Percentiles rank a stretch among this genome's conserved stretches.
These are phyloP conservation scores for Philaenus spumarius DNA, from an alignment of 1,140 invertebrate genomes.

Conservation along the genomic window DNA sequence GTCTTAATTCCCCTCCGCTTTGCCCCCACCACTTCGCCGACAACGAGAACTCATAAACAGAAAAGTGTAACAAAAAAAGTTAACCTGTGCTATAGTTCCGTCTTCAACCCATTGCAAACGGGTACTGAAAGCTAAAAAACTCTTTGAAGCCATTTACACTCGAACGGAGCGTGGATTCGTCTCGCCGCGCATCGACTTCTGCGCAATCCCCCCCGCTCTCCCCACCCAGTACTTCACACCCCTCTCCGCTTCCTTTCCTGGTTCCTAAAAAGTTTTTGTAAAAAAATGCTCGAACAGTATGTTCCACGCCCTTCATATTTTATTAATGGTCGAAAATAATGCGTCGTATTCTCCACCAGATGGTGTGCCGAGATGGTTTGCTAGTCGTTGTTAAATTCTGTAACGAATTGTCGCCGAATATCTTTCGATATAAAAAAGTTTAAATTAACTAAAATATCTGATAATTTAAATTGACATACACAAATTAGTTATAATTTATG, in stretches of 20 bases:
- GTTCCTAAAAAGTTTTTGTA: conserved; percentile 19
- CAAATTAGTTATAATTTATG: no score
- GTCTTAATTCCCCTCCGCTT: conserved; percentile 7
- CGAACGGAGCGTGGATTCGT: neutral
- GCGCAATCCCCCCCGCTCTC: neutral
- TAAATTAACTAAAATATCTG: no score
- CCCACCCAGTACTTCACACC: neutral
- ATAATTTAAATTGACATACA: no score
- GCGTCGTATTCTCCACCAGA: neutral
- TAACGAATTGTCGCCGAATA: no score
- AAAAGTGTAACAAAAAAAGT: conserved; percentile 20
- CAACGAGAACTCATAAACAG: conserved; percentile 21
- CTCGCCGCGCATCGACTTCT: conserved; percentile 10
- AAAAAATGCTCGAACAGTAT: conserved; percentile 17
- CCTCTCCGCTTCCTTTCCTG: conserved; percentile 14
- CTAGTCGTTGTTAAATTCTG: no score
- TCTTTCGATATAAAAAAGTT: no score
- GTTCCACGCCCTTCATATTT: conserved; percentile 14
- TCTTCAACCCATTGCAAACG: conserved; percentile 23
- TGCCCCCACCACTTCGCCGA: conserved; percentile 13
- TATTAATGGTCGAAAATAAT: conserved; percentile 17
- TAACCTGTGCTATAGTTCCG: conserved; percentile 14
- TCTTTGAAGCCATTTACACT: conserved; percentile 19
- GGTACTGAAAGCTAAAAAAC: conserved; percentile 23
- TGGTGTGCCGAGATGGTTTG: no score